Percentiles rank a stretch among this genome's conserved stretches.
Evolutionary conservation across 1,140 invertebrate genomes (phyloP).

Genomic region (Leptinotarsa undecemlineata): DNA sequence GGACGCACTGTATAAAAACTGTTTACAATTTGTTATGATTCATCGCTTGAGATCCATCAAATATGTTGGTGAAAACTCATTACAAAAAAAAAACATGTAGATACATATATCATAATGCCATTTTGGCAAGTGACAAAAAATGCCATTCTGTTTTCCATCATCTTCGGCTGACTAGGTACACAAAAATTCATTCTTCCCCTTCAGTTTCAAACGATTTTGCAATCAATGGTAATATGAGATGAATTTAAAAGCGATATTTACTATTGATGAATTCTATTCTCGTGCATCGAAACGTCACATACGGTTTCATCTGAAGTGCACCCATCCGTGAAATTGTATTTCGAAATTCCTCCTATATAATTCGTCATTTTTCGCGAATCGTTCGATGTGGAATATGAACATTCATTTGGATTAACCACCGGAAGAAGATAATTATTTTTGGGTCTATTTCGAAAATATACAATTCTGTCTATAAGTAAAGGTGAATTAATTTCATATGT

Average conservation of each 20-base stretch:
- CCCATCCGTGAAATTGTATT: constrained; percentile 15
- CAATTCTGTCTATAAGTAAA: too few relatives aligned
- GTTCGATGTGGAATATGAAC: neutral
- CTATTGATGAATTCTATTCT: constrained; percentile 25
- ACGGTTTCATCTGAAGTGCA: constrained; percentile 10
- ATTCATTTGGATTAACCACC: neutral
- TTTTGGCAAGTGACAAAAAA: too few relatives aligned
- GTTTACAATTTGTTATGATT: too few relatives aligned
- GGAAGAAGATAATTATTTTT: neutral
- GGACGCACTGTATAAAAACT: too few relatives aligned
- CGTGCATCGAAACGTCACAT: constrained; percentile 17
- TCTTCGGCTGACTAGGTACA: neutral
- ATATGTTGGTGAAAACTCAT: too few relatives aligned
- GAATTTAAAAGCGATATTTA: constrained; percentile 8
- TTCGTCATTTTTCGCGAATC: neutral
- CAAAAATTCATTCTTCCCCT: neutral
- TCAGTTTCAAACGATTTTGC: neutral
- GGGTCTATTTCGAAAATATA: too few relatives aligned
- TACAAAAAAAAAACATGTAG: too few relatives aligned
- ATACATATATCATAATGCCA: too few relatives aligned
- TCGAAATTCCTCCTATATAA: constrained; percentile 1
- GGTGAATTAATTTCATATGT: too few relatives aligned
- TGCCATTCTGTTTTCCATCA: neutral
- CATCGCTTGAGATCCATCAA: too few relatives aligned
- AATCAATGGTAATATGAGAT: neutral